Conservation (phyloP, 1,140 invertebrate genomes). For the Pteromalus puparum region DNA sequence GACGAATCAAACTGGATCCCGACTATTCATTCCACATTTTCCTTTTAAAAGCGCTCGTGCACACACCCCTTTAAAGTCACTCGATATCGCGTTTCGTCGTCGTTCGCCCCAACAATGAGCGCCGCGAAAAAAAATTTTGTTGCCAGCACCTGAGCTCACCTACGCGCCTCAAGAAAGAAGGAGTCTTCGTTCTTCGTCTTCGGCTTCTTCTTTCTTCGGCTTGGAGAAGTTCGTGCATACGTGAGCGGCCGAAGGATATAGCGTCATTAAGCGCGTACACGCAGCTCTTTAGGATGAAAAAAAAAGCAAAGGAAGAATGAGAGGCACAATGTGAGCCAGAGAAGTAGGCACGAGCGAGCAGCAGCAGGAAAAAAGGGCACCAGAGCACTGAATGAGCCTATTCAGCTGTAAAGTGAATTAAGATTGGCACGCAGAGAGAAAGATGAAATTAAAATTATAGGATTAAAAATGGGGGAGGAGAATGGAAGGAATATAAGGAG, state of each 20-base stretch:
- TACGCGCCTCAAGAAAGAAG: not conserved
- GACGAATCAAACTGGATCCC: not conserved
- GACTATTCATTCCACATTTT: slow-evolving; percentile 4
- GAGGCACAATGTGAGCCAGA: slow-evolving; percentile 13
- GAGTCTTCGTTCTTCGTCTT: not conserved
- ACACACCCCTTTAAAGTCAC: slow-evolving; percentile 27
- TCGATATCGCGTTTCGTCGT: slow-evolving; percentile 27
- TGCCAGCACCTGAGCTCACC: not conserved
- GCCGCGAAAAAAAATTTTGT: not conserved
- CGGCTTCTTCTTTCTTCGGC: slow-evolving; percentile 24
- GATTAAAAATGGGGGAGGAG: not conserved
- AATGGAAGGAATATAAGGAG: not conserved
- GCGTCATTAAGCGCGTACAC: slow-evolving; percentile 50
- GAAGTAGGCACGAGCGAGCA: not conserved
- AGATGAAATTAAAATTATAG: slow-evolving; percentile 43
- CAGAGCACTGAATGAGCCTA: slow-evolving; percentile 59
- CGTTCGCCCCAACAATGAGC: not conserved
- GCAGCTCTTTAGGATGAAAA: slow-evolving; percentile 42
- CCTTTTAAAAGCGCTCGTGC: not conserved
- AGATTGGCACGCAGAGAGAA: slow-evolving; percentile 43
- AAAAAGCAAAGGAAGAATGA: slow-evolving; percentile 22
- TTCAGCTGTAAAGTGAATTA: slow-evolving; percentile 55
- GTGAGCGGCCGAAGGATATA: slow-evolving; percentile 50
- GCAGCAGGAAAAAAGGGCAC: slow-evolving; percentile 48
- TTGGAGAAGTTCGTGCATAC: slow-evolving; percentile 47